Percentiles rank a stretch among this genome's conserved stretches.
Evolutionary conservation across 2,113 vertebrate genomes (phyloP).

Genomic region (Oreamnos americanus): DNA sequence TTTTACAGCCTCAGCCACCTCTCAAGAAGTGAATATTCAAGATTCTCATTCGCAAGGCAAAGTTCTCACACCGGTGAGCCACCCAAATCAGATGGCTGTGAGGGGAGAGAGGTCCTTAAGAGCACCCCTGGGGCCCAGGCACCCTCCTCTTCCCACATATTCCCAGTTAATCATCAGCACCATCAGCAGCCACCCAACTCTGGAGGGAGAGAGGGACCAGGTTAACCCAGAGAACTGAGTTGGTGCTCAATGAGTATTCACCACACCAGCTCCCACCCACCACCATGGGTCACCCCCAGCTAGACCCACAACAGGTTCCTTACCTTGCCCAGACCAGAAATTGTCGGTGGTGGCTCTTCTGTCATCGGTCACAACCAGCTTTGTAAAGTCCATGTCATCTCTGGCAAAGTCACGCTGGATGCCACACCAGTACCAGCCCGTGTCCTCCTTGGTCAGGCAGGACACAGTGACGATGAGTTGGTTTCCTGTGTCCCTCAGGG

Average conservation of each 20-base stretch:
- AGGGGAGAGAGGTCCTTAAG: background rate
- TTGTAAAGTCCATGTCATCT: slow-evolving; percentile 63
- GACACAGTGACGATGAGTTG: slow-evolving; percentile 53
- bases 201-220: background rate
- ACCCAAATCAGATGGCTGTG: background rate
- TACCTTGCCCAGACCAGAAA: background rate
- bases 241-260: background rate
- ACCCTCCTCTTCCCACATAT: background rate
- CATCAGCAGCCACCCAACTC: background rate
- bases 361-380: slow-evolving; percentile 43
- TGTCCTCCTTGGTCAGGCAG: slow-evolving; percentile 56
- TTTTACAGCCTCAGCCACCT: background rate
- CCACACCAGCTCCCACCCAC: background rate
- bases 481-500: slow-evolving; percentile 41
- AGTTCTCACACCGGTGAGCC: background rate
- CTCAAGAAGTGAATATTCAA: background rate
- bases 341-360: no score
- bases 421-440: slow-evolving; percentile 61
- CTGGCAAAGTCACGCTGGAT: slow-evolving; percentile 46
- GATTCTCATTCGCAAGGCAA: background rate
- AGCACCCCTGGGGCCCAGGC: background rate
- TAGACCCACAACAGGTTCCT: background rate
- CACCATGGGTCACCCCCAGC: accelerated
- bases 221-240: background rate
- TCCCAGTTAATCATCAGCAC: background rate